Conservation (phyloP, 2,888 invertebrate genomes). For the Eilema griseolum region DNA sequence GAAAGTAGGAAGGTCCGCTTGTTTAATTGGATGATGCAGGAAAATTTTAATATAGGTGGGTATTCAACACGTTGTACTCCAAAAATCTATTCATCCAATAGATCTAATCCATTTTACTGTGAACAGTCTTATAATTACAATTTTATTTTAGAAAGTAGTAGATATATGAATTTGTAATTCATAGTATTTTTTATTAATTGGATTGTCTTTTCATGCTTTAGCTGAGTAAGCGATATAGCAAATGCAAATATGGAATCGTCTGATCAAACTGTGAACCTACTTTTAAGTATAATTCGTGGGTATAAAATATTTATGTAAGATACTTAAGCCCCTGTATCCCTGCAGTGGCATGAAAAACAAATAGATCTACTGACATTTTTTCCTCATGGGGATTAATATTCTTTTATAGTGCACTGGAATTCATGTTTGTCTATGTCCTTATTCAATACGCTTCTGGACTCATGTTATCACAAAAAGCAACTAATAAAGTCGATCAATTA, state of each 20-base stretch:
- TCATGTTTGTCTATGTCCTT: neutral
- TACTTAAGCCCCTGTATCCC: too few species aligned
- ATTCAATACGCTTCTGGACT: too few species aligned
- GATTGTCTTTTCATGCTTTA: neutral
- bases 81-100: slow-evolving; percentile 10
- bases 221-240: neutral
- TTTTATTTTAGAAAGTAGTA: slow-evolving; percentile 11
- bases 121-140: neutral
- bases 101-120: slow-evolving; percentile 17
- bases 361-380: too few species aligned
- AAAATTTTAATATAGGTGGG: slow-evolving; percentile 34
- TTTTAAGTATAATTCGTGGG: neutral
- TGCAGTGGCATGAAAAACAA: too few species aligned
- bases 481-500: too few species aligned
- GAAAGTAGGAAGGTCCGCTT: slow-evolving; percentile 44
- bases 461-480: too few species aligned
- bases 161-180: neutral
- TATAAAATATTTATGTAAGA: too few species aligned
- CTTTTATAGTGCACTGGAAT: neutral
- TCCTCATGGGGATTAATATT: too few species aligned
- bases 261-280: neutral
- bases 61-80: slow-evolving; percentile 33
- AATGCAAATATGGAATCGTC: neutral
- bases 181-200: neutral
- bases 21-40: slow-evolving; percentile 74